Evolutionary conservation across 1,140 invertebrate species (phyloP).

Genomic region (Drosophila pallidifrons): DNA sequence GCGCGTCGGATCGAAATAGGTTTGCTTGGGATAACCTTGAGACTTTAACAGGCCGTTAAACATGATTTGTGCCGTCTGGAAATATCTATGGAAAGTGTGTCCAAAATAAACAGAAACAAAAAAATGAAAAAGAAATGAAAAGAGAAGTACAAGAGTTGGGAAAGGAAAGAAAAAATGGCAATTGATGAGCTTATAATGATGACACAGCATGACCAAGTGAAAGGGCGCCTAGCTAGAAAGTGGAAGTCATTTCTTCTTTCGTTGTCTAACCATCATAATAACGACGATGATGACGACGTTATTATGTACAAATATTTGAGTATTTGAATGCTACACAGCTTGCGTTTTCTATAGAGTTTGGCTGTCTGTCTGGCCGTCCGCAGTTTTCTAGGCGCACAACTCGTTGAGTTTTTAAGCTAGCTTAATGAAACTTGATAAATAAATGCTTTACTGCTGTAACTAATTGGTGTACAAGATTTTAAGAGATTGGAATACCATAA

Average conservation of each 20-base stretch:
- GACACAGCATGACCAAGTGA: constrained; percentile 72
- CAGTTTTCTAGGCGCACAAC: neutral
- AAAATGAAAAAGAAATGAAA: constrained; percentile 31
- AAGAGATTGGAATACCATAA: too few species aligned
- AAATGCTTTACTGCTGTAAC: neutral
- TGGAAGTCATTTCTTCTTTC: constrained; percentile 63
- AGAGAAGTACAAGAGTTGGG: constrained; percentile 15
- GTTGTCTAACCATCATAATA: constrained; percentile 48
- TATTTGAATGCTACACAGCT: neutral
- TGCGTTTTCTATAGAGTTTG: neutral
- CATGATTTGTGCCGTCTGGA: constrained; percentile 89
- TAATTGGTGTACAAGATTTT: neutral
- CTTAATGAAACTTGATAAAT: neutral
- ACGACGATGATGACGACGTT: constrained; percentile 1
- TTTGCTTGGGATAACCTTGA: constrained; percentile 90
- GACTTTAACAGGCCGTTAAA: constrained; percentile 91
- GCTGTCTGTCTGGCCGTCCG: neutral
- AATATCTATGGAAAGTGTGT: constrained; percentile 87
- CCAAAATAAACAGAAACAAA: constrained; percentile 39
- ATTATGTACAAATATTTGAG: neutral
- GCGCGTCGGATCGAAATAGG: constrained; percentile 89
- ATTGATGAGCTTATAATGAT: constrained; percentile 58
- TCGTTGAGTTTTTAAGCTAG: neutral
- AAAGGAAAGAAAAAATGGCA: constrained; percentile 27
- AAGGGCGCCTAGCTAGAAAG: constrained; percentile 73